phyloP scores from a whole-genome alignment of 2,888 invertebrate species.

The Byasa hedistus region DNA sequence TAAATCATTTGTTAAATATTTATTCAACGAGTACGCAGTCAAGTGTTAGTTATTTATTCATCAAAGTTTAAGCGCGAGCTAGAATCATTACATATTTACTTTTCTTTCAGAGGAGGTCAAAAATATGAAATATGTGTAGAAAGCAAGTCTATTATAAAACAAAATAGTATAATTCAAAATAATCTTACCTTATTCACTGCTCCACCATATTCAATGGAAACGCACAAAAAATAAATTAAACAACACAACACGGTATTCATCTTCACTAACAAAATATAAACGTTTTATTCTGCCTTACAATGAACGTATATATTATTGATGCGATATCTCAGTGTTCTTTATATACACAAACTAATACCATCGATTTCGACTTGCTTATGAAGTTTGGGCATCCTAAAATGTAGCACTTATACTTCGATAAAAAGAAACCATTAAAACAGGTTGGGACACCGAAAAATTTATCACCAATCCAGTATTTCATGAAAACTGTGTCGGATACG shows the following conservation, averaged over 20 bases:
- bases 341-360: constrained; percentile 72
- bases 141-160: neutral
- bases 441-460: constrained; percentile 38
- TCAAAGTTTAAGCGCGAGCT: constrained; percentile 7
- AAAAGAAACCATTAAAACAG: constrained; percentile 35
- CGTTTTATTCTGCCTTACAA: neutral
- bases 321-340: constrained; percentile 51
- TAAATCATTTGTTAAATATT: constrained; percentile 16
- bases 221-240: constrained; percentile 50
- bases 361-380: constrained; percentile 61
- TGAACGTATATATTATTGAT: constrained; percentile 41
- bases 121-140: constrained; percentile 7
- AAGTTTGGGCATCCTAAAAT: constrained; percentile 59
- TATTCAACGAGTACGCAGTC: constrained; percentile 1
- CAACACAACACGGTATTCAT: constrained; percentile 50
- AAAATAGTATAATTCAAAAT: constrained; percentile 31
- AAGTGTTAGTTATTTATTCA: constrained; percentile 11
- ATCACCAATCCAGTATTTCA: constrained; percentile 32
- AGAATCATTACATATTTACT: constrained; percentile 6
- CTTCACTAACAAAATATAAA: constrained; percentile 20
- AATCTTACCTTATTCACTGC: constrained; percentile 53
- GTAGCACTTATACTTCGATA: constrained; percentile 44
- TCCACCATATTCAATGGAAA: constrained; percentile 40
- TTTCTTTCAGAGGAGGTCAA: constrained; percentile 9
- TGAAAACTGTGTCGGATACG: constrained; percentile 3